Conservation (phyloP, 2,113 vertebrate species). For the Solenodon paradoxus region DNA sequence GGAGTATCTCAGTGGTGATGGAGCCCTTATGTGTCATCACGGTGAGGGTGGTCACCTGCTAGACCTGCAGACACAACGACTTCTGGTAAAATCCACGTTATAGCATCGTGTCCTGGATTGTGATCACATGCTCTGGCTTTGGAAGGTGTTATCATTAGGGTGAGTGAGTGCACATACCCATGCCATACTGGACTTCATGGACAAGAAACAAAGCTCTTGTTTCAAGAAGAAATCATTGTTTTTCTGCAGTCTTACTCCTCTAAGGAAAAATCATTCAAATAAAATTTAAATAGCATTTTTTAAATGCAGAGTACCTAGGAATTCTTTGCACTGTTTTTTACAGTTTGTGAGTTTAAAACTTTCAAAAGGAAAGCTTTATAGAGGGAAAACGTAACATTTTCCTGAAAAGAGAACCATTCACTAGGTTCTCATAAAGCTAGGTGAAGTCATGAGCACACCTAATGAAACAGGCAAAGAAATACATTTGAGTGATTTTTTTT, state of each 20-base stretch:
- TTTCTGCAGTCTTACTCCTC: no score
- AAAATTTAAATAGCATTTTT: no score
- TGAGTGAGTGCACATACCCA: no score
- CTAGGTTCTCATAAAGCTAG: not conserved
- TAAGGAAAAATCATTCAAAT: no score
- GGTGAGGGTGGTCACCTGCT: not conserved
- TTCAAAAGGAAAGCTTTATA: not conserved
- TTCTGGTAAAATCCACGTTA: rapidly evolving
- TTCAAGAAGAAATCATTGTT: no score
- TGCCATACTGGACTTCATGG: no score
- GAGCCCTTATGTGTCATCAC: not conserved
- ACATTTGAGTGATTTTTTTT: not conserved
- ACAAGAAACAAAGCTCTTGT: no score
- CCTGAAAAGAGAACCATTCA: not conserved
- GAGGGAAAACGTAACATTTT: not conserved
- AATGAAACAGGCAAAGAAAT: not conserved
- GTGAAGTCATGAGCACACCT: not conserved
- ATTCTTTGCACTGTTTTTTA: not conserved
- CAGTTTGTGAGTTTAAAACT: not conserved
- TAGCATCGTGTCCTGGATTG: not conserved
- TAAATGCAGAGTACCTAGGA: not conserved
- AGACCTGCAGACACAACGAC: rapidly evolving
- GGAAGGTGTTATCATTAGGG: not conserved
- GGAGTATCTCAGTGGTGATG: not conserved
- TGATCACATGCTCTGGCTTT: rapidly evolving